Base-by-base conservation (phyloP, 1,140 invertebrate genomes). In the Trichomalopsis sarcophagae region DNA sequence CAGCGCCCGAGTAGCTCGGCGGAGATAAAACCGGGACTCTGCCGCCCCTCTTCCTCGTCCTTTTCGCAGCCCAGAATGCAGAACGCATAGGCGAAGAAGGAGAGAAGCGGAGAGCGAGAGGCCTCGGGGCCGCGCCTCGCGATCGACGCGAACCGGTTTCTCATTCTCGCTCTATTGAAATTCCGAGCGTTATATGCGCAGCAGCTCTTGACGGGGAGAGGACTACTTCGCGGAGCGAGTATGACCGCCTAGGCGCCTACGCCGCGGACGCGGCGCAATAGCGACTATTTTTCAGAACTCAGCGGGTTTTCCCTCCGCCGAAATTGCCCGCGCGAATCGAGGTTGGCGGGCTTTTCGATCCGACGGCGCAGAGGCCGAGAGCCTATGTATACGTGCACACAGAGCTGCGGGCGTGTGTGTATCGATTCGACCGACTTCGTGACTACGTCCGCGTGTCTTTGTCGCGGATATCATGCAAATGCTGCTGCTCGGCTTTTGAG, bases 81-180 rank as follows among this genome's bases (percentile, higher is more conserved):
- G 75, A 77, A 44, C 73, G 73, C 40, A 44, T 33, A 33, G 21
- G 50, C 55, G n/a, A 78, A 27, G 30, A 78, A 44, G 21, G 50
- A 50, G 23, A 78, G 21, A 44, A 6, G 33, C 9, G 23, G 3
- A 62, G 27, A 78, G 47, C 50, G 55, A 23, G 23, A 40, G 77
- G 21, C 55, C 33, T 11, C 30, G 33, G 79, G 68, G 79, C 79
- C 81, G 81, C 81, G 71, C 81, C 81, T 82, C 55, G 27, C 66
- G 73, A 75, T 27, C 27, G 79, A 73, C 55, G 30, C 87, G 84
- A 88, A 88, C 88, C 87, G 88, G 88, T 88, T 88, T 79, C 86
- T 86, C 86, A 86, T 77, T 88, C 88, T 88, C 84, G 87, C 87
- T 89, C 87, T 89, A 89, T 89, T 89, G 88, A 88, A 89, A 89